Percentiles rank a stretch among this genome's conserved stretches.
phyloP scores from a whole-genome alignment of 2,888 invertebrate genomes.

The Notodonta ziczac region DNA sequence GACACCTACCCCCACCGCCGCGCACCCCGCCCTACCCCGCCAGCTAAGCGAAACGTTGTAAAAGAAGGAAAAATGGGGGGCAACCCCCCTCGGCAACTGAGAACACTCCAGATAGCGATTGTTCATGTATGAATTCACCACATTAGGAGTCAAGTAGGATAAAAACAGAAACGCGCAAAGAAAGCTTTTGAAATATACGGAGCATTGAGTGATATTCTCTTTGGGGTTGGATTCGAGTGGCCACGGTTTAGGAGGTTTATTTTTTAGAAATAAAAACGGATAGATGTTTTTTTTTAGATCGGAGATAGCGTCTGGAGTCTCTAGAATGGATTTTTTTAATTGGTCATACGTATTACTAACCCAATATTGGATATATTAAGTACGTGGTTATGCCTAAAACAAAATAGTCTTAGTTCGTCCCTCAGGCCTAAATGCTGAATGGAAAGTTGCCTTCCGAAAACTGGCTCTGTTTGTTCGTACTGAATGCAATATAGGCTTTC shows the following conservation, averaged over 20 bases:
- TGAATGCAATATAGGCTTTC: too few species aligned
- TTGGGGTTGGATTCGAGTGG: conserved; percentile 42
- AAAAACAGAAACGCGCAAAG: conserved; percentile 77
- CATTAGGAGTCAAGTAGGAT: conserved; percentile 88
- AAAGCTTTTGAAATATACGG: conserved; percentile 78
- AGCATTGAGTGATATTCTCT: conserved; percentile 73
- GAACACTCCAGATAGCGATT: conserved; percentile 77
- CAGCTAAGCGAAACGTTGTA: conserved; percentile 59
- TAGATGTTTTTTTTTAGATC: conserved; percentile 33
- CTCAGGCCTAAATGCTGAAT: too few species aligned
- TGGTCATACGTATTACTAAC: neutral
- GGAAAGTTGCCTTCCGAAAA: neutral
- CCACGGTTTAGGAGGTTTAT: conserved; percentile 49
- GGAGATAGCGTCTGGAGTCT: neutral
- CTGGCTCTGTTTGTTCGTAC: too few species aligned
- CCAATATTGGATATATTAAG: too few species aligned
- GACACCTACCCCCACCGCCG: conserved; percentile 36
- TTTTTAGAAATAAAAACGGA: conserved; percentile 40
- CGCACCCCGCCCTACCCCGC: conserved; percentile 43
- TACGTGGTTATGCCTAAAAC: too few species aligned
- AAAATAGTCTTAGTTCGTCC: too few species aligned
- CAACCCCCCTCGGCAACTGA: conserved; percentile 40
- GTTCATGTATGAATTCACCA: conserved; percentile 90
- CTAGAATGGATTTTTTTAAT: neutral
- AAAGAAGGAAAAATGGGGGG: conserved; percentile 58